Percentiles rank a stretch among this genome's conserved stretches.
Evolutionary conservation across 1,140 invertebrate species (phyloP).

Genomic region (Drosophila pruinosa): DNA sequence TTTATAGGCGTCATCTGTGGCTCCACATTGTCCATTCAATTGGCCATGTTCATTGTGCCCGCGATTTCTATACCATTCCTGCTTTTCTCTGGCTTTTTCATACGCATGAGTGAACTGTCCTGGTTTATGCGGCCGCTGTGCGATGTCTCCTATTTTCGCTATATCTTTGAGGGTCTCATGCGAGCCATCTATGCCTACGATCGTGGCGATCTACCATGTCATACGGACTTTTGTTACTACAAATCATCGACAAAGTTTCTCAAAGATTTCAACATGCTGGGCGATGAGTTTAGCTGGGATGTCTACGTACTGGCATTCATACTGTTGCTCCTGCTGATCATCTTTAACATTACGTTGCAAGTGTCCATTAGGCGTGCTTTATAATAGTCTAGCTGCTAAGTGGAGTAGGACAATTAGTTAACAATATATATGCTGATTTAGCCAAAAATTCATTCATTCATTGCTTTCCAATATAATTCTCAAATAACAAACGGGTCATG

Average conservation of each 20-base stretch:
- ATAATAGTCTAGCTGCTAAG: background rate
- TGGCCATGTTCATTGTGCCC: slow-evolving; percentile 92
- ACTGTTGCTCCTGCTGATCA: slow-evolving; percentile 44
- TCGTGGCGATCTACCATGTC: slow-evolving; percentile 85
- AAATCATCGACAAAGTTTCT: slow-evolving; percentile 83
- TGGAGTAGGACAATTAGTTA: background rate
- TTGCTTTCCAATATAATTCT: slow-evolving; percentile 13
- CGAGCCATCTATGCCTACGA: slow-evolving; percentile 89
- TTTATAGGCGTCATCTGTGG: slow-evolving; percentile 90
- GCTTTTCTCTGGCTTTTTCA: slow-evolving; percentile 93
- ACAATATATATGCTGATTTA: background rate
- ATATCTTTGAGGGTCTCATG: slow-evolving; percentile 90
- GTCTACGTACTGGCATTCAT: slow-evolving; percentile 44
- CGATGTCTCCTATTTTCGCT: slow-evolving; percentile 90
- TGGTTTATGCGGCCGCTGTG: slow-evolving; percentile 88
- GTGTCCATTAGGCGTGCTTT: slow-evolving; percentile 58
- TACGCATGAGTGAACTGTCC: slow-evolving; percentile 90
- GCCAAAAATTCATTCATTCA: slow-evolving; percentile 10
- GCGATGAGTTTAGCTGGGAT: slow-evolving; percentile 74
- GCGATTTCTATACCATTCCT: slow-evolving; percentile 92
- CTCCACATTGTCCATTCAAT: slow-evolving; percentile 88
- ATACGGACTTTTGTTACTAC: slow-evolving; percentile 83
- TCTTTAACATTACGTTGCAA: slow-evolving; percentile 59
- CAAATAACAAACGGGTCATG: slow-evolving; percentile 11
- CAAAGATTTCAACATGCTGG: slow-evolving; percentile 82